Percentiles rank a stretch among this genome's conserved stretches.
Conservation (phyloP, 2,797 vertebrate genomes). For the Anguilla anguilla region DNA sequence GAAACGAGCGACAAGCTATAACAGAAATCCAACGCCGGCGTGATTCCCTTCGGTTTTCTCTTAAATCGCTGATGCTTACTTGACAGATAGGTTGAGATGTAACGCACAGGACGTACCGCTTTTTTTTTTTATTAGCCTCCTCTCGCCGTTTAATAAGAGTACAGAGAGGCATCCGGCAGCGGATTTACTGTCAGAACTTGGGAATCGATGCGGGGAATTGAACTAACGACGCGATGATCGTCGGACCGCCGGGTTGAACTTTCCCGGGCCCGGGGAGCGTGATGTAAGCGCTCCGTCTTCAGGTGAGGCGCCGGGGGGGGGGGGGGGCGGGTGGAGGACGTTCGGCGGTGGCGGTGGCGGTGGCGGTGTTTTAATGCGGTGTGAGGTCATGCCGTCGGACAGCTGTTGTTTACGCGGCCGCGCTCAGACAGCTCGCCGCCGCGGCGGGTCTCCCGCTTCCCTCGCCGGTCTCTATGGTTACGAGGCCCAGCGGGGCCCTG, state of each 20-base stretch:
- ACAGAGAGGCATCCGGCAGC: neutral
- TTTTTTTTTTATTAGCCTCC: neutral
- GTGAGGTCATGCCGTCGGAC: constrained; percentile 3
- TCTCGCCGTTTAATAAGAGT: neutral
- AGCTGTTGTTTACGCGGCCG: neutral
- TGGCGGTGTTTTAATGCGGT: neutral
- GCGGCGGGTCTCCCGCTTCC: neutral
- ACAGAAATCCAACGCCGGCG: constrained; percentile 22
- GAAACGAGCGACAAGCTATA: constrained; percentile 35
- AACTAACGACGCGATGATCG: neutral
- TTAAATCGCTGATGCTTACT: constrained; percentile 28
- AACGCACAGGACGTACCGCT: neutral
- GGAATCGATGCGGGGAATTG: neutral
- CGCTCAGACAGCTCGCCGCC: neutral
- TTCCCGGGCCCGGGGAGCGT: neutral
- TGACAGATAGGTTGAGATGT: neutral
- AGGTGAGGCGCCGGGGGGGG: neutral
- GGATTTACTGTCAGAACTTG: neutral
- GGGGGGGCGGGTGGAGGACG: too few species aligned
- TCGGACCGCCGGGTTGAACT: neutral
- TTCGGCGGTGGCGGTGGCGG: neutral
- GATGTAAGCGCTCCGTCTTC: neutral
- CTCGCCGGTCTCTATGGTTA: neutral
- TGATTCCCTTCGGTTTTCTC: too few species aligned
- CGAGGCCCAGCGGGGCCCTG: neutral